These are phyloP conservation scores for Caenorhabditis sp. DNA, from an alignment of 2,888 invertebrate genomes.

Conservation along the genomic window DNA sequence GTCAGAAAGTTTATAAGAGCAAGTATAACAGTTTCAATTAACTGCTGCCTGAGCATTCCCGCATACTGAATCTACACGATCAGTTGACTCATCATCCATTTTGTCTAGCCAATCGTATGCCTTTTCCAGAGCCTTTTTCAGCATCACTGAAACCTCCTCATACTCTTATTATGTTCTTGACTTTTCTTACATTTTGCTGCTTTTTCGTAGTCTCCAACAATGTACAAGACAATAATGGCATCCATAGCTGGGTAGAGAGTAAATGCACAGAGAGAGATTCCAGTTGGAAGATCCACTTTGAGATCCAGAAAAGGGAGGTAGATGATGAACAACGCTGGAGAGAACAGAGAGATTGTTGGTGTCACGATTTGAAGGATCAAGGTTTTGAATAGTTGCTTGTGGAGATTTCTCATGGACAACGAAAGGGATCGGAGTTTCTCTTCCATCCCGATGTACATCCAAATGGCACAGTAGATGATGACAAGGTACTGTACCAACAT, in stretches of 20 bases:
- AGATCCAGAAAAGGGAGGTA: constrained; percentile 27
- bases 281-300: constrained; percentile 36
- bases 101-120: neutral
- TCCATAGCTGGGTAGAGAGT: constrained; percentile 31
- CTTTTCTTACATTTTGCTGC: neutral
- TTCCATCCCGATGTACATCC: constrained; percentile 23
- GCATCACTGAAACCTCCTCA: neutral
- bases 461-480: constrained; percentile 30
- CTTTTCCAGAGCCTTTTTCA: neutral
- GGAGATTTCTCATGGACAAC: constrained; percentile 11
- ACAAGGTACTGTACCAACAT: constrained; percentile 36
- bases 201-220: constrained; percentile 26
- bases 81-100: neutral
- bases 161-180: neutral
- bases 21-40: too few relatives aligned
- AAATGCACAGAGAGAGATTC: constrained; percentile 11
- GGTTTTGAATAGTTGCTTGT: constrained; percentile 19
- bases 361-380: constrained; percentile 19
- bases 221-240: constrained; percentile 26
- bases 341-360: constrained; percentile 31
- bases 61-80: neutral
- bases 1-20: too few relatives aligned
- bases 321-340: constrained; percentile 26
- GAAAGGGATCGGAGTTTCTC: constrained; percentile 20
- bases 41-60: neutral